These are phyloP conservation scores for Dasysyrphus albostriatus DNA, from an alignment of 2,888 invertebrate species.

Conservation along the genomic window DNA sequence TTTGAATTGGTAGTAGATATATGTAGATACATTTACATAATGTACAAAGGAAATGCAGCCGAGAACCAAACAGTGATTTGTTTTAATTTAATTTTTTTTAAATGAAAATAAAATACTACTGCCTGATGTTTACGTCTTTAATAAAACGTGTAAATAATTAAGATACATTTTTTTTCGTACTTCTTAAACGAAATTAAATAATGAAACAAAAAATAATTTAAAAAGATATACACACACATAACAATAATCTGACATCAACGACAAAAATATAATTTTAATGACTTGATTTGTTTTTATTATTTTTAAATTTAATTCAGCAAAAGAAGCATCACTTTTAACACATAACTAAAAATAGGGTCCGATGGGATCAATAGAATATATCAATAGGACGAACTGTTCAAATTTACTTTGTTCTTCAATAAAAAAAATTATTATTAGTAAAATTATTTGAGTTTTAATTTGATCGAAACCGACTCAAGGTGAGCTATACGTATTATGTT, in stretches of 20 bases:
- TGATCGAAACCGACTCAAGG: neutral
- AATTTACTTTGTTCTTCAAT: constrained; percentile 75
- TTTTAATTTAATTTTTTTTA: constrained; percentile 51
- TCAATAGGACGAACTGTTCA: constrained; percentile 73
- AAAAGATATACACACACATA: neutral
- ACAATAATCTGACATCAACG: constrained; percentile 47
- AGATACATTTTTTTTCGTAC: constrained; percentile 64
- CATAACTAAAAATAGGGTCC: constrained; percentile 35
- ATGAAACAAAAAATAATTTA: neutral
- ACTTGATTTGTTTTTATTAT: neutral
- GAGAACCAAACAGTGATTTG: constrained; percentile 61
- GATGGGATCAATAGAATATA: constrained; percentile 58
- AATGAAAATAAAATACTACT: constrained; percentile 65
- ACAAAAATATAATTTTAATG: constrained; percentile 24
- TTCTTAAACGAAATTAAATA: constrained; percentile 62
- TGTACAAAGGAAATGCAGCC: constrained; percentile 42
- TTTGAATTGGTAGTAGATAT: neutral
- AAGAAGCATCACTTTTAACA: constrained; percentile 32
- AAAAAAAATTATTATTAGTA: constrained; percentile 47
- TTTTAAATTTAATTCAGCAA: constrained; percentile 57
- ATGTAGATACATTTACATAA: neutral
- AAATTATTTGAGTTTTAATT: constrained; percentile 19
- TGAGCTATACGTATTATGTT: too few relatives aligned
- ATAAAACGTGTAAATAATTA: constrained; percentile 66
- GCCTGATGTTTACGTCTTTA: constrained; percentile 73